These are phyloP conservation scores for Eudemis profundana DNA, from an alignment of 2,888 invertebrate species.

Conservation along the genomic window DNA sequence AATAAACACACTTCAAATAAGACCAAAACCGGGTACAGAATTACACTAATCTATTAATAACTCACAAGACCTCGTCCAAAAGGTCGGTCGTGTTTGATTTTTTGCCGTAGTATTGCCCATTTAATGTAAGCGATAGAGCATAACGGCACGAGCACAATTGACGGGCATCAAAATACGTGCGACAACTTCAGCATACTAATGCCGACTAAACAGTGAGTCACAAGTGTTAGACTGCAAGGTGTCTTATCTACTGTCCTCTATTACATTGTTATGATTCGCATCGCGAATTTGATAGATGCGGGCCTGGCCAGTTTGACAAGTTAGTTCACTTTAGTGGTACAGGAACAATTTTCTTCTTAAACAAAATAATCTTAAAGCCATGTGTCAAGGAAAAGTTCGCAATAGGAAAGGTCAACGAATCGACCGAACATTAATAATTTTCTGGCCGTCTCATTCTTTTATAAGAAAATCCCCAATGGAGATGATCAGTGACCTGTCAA, in stretches of 20 bases:
- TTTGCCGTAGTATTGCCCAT: constrained; percentile 76
- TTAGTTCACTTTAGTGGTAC: not conserved
- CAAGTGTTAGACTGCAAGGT: constrained; percentile 68
- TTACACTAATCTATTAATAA: constrained; percentile 60
- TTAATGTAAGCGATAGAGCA: constrained; percentile 60
- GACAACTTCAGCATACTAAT: constrained; percentile 68
- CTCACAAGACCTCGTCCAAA: constrained; percentile 75
- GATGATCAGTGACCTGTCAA: too few species aligned
- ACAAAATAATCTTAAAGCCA: too few species aligned
- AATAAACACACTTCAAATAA: constrained; percentile 61
- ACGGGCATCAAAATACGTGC: constrained; percentile 61
- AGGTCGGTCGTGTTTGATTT: constrained; percentile 61
- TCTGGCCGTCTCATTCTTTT: too few species aligned
- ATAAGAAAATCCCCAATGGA: too few species aligned
- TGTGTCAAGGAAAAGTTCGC: too few species aligned
- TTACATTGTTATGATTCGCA: constrained; percentile 51
- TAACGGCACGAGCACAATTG: constrained; percentile 61
- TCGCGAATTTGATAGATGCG: constrained; percentile 58
- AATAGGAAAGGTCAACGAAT: too few species aligned
- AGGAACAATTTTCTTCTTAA: not conserved
- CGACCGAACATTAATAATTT: too few species aligned
- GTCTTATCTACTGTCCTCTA: constrained; percentile 70
- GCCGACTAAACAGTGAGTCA: constrained; percentile 69
- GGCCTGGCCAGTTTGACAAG: constrained; percentile 7
- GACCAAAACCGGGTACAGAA: constrained; percentile 47